Evolutionary conservation across 1,140 invertebrate genomes (phyloP).

Genomic region (Ceratoteleas bidentatus): DNA sequence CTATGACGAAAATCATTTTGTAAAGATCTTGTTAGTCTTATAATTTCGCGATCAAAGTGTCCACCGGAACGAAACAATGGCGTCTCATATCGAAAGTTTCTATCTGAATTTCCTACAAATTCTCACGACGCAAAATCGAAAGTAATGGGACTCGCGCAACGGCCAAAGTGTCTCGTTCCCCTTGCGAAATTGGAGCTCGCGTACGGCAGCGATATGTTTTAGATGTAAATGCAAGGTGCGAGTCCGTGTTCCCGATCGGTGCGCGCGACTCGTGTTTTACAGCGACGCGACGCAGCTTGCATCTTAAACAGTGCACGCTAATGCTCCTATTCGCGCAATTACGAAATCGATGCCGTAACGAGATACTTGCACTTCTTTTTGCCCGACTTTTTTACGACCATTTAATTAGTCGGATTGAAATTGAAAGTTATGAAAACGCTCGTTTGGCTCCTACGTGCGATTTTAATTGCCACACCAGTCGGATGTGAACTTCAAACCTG

Average conservation of each 20-base stretch:
- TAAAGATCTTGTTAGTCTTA: too few relatives aligned
- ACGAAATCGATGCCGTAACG: constrained; percentile 54
- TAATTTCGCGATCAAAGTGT: too few relatives aligned
- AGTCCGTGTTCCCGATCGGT: constrained; percentile 44
- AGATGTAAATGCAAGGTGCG: constrained; percentile 67
- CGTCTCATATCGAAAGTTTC: background rate
- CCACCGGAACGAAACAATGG: too few relatives aligned
- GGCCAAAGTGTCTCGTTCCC: constrained; percentile 42
- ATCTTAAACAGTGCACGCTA: constrained; percentile 61
- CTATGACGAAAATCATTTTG: too few relatives aligned
- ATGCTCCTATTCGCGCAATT: constrained; percentile 52
- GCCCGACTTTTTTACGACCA: constrained; percentile 34
- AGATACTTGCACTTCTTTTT: constrained; percentile 49
- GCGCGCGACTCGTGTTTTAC: constrained; percentile 59
- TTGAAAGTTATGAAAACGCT: constrained; percentile 48
- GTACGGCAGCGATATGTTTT: constrained; percentile 53
- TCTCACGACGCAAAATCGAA: constrained; percentile 57
- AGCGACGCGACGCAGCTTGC: constrained; percentile 61
- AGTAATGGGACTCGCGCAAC: constrained; percentile 44
- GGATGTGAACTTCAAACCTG: too few relatives aligned
- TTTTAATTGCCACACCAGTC: too few relatives aligned
- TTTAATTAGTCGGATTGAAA: constrained; percentile 51
- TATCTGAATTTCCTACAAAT: constrained; percentile 21
- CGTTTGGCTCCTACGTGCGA: background rate
- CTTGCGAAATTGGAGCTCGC: constrained; percentile 65